Evolutionary conservation across 2,888 invertebrate genomes (phyloP).

Genomic region (Elmis aenea): DNA sequence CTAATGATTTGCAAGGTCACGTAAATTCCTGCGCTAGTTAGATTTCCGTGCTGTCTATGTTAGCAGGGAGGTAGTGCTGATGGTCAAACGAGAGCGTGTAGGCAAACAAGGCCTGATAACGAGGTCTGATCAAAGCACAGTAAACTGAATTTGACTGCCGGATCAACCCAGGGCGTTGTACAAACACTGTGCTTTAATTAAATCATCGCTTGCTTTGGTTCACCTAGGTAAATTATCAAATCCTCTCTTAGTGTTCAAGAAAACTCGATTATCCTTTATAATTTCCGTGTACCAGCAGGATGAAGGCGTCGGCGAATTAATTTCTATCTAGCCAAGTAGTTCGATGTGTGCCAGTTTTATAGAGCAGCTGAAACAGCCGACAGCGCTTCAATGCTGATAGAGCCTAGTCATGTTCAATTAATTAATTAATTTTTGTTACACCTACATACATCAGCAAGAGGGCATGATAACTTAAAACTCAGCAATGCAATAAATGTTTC

Average conservation of each 20-base stretch:
- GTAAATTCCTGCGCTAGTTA: too few species aligned
- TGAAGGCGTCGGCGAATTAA: constrained; percentile 6
- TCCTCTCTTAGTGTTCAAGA: constrained; percentile 15
- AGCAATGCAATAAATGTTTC: too few species aligned
- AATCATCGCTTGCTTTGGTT: constrained; percentile 35
- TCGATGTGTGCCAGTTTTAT: too few species aligned
- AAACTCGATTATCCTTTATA: constrained; percentile 15
- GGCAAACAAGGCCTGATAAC: constrained; percentile 30
- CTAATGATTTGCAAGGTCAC: too few species aligned
- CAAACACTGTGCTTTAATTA: constrained; percentile 36
- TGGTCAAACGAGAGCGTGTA: constrained; percentile 19
- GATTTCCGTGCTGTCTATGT: too few species aligned
- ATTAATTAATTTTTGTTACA: too few species aligned
- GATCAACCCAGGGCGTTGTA: constrained; percentile 33
- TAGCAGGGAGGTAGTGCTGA: neutral
- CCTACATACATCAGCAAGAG: too few species aligned
- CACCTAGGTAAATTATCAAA: constrained; percentile 26
- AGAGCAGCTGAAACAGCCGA: too few species aligned
- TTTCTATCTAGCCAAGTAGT: constrained; percentile 3
- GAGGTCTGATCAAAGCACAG: constrained; percentile 37
- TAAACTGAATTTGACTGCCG: constrained; percentile 38
- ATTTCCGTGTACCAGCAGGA: constrained; percentile 12
- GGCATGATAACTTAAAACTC: too few species aligned
- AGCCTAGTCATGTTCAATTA: too few species aligned
- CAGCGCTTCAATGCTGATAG: too few species aligned